Evolutionary conservation across 1,140 invertebrate genomes (phyloP).

Genomic region (Caenorhabditis tropicalis): DNA sequence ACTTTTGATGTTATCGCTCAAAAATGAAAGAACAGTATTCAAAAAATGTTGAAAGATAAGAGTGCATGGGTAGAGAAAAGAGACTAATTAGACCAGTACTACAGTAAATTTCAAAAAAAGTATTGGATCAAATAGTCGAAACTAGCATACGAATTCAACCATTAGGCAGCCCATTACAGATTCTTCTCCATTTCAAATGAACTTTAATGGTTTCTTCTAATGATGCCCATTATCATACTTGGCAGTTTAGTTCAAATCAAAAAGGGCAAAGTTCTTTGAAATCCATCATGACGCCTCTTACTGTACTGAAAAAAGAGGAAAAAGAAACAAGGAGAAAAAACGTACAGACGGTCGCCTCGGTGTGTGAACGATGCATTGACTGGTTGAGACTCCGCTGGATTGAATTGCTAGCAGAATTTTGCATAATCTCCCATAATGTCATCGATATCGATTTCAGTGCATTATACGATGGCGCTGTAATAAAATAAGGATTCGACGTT

Average conservation of each 20-base stretch:
- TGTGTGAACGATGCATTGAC: conserved; percentile 51
- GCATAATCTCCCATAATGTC: conserved; percentile 76
- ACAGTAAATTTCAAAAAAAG: not conserved
- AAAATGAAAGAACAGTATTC: not conserved
- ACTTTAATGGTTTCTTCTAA: not conserved
- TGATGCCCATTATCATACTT: conserved; percentile 2
- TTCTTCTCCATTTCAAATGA: not conserved
- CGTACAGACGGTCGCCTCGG: conserved; percentile 49
- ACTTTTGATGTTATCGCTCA: not conserved
- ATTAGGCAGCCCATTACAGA: not conserved
- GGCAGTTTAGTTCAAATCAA: conserved; percentile 24
- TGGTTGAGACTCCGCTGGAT: conserved; percentile 68
- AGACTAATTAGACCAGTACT: not conserved
- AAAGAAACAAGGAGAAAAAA: not conserved
- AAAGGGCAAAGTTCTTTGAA: conserved; percentile 11
- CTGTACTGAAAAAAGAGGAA: not conserved
- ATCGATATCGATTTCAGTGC: conserved; percentile 75
- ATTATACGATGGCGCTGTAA: conserved; percentile 74
- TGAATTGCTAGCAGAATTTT: conserved; percentile 70
- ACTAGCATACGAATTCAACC: not conserved
- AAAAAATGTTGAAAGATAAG: not conserved
- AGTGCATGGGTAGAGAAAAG: not conserved
- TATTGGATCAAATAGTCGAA: too few relatives aligned
- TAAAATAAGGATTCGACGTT: conserved; percentile 44
- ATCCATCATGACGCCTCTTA: conserved; percentile 44